A percentile compares a stretch with the other conserved stretches of the same genome.
These are phyloP conservation scores for Pocillopora meandrina DNA, from an alignment of 92 coral and sea anemone species.

Conservation along the genomic window DNA sequence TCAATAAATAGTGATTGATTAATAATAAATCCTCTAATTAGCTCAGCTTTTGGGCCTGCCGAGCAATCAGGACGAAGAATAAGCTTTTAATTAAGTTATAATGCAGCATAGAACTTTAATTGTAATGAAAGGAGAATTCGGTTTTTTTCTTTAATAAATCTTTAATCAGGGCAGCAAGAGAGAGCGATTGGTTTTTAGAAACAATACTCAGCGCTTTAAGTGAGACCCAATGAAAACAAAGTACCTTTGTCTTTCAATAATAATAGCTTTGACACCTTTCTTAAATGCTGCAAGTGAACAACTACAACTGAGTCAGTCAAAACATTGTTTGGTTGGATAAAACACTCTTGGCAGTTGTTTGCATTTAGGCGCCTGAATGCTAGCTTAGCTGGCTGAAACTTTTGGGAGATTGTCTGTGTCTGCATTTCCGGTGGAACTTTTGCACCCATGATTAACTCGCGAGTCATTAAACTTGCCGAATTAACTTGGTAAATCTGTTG, in stretches of 20 bases:
- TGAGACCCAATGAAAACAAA: slow-evolving; percentile 19
- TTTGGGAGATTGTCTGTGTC: slow-evolving; percentile 4
- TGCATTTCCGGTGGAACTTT: slow-evolving; percentile 27
- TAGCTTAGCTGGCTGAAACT: slow-evolving; percentile 13
- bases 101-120: slow-evolving; percentile 15
- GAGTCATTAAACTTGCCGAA: slow-evolving; percentile 17
- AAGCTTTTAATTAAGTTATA: slow-evolving; percentile 27
- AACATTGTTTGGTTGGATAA: slow-evolving; percentile 45
- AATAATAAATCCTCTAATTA: slow-evolving; percentile 61
- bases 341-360: slow-evolving; percentile 30
- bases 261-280: slow-evolving; percentile 32
- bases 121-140: slow-evolving; percentile 31
- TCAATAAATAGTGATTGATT: slow-evolving; percentile 63
- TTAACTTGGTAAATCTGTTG: slow-evolving; percentile 25
- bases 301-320: slow-evolving; percentile 27
- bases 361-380: slow-evolving; percentile 37
- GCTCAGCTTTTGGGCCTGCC: slow-evolving; percentile 41
- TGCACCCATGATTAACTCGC: slow-evolving; percentile 1
- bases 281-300: slow-evolving; percentile 22
- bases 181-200: slow-evolving; percentile 8
- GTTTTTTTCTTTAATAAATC: slow-evolving; percentile 1
- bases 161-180: neutral
- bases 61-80: slow-evolving; percentile 57
- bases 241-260: slow-evolving; percentile 26
- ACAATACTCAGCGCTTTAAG: slow-evolving; percentile 7